These are phyloP conservation scores for Saturnia pavonia DNA, from an alignment of 2,888 invertebrate genomes.

Conservation along the genomic window DNA sequence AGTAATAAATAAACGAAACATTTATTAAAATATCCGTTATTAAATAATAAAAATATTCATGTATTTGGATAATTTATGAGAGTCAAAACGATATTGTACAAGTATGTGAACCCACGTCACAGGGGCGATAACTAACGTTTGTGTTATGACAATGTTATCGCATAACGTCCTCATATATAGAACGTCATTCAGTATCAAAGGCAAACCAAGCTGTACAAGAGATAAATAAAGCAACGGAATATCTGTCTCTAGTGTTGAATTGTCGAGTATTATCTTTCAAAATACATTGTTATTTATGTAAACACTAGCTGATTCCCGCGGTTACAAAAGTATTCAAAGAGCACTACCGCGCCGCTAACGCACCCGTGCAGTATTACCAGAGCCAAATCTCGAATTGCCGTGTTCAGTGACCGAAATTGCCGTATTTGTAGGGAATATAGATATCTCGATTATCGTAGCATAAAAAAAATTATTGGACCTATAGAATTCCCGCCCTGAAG, in stretches of 20 bases:
- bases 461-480: no score
- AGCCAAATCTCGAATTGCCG: no score
- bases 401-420: no score
- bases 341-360: no score
- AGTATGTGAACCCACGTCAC: constrained; percentile 41
- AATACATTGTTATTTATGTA: background rate
- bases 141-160: constrained; percentile 29
- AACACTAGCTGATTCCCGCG: no score
- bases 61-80: constrained; percentile 25
- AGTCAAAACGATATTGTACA: constrained; percentile 33
- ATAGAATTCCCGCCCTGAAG: no score
- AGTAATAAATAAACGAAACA: background rate
- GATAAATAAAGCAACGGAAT: background rate
- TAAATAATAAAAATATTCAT: constrained; percentile 9
- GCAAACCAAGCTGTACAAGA: constrained; percentile 3
- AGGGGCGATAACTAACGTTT: constrained; percentile 31
- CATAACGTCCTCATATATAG: constrained; percentile 26
- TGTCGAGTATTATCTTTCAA: background rate
- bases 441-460: no score
- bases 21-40: background rate
- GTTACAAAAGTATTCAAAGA: no score
- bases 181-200: constrained; percentile 33
- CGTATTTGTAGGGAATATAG: no score
- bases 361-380: no score
- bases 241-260: background rate